A percentile compares a stretch with the other conserved stretches of the same genome.
Conservation (phyloP, 2,113 vertebrate genomes). For the Heloderma charlesbogerti region DNA sequence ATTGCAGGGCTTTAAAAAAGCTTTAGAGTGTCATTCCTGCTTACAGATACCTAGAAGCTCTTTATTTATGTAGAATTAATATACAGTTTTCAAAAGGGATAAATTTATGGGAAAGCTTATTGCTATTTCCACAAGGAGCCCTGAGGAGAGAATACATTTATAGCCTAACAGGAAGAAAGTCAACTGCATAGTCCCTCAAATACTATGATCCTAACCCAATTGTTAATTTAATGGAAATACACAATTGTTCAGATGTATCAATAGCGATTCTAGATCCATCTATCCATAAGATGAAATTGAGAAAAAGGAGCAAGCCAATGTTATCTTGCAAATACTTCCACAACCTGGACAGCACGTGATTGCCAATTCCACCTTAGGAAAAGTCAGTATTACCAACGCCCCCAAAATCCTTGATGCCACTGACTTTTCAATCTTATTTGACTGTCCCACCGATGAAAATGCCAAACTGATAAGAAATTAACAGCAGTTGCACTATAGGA, state of each 20-base stretch:
- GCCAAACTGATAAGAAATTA: no score
- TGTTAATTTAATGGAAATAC: background rate
- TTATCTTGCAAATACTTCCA: background rate
- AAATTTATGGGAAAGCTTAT: background rate
- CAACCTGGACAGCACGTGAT: background rate
- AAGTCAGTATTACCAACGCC: no score
- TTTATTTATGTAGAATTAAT: background rate
- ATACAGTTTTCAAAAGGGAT: background rate
- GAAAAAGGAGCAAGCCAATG: background rate
- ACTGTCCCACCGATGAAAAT: no score
- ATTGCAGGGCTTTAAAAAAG: no score
- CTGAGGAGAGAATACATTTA: background rate
- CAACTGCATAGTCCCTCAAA: no score
- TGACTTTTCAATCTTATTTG: no score
- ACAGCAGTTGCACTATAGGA: no score
- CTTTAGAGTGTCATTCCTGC: no score
- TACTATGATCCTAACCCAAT: no score
- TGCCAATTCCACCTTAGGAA: no score
- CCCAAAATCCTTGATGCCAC: no score
- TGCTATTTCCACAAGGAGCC: background rate
- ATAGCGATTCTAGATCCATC: background rate
- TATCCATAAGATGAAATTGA: background rate
- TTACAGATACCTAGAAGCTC: background rate
- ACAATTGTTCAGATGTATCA: background rate
- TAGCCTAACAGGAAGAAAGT: background rate